Percentiles rank a stretch among this genome's conserved stretches.
Evolutionary conservation across 2,797 vertebrate species (phyloP).

Genomic region (Mormyrus proboscirostris): DNA sequence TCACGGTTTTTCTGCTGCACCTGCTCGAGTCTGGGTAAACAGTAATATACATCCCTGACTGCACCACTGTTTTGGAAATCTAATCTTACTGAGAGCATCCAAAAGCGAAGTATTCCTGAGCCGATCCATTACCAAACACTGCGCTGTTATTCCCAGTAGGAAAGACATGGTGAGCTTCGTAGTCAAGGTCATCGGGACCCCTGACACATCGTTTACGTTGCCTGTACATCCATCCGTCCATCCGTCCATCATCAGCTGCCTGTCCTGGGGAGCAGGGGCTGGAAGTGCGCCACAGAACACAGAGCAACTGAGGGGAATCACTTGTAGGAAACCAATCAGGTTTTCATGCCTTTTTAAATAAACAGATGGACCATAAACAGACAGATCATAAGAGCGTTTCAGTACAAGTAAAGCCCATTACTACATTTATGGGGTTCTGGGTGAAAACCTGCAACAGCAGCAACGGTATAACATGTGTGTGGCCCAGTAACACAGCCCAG

Average conservation of each 20-base stretch:
- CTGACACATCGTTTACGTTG: not conserved
- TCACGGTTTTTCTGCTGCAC: conserved; percentile 30
- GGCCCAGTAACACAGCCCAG: not conserved
- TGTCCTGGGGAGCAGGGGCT: not conserved
- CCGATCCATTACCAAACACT: not conserved
- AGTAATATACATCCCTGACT: conserved; percentile 30
- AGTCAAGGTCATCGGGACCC: not conserved
- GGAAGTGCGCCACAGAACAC: not conserved
- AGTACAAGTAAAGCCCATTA: not conserved
- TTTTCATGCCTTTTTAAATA: not conserved
- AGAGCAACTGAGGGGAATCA: not conserved
- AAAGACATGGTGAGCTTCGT: not conserved
- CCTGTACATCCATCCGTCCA: not conserved
- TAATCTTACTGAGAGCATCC: conserved; percentile 16
- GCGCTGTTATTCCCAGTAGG: not conserved
- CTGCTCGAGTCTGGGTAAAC: conserved; percentile 31
- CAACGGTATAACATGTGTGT: not conserved
- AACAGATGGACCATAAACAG: not conserved
- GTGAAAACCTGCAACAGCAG: not conserved
- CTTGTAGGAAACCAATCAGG: not conserved
- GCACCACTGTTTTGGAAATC: conserved; percentile 19
- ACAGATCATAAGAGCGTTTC: not conserved
- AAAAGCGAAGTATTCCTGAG: not conserved
- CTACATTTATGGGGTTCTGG: not conserved
- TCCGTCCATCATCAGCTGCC: not conserved